Conservation (phyloP, 2,113 vertebrate genomes). For the Addax nasomaculatus region DNA sequence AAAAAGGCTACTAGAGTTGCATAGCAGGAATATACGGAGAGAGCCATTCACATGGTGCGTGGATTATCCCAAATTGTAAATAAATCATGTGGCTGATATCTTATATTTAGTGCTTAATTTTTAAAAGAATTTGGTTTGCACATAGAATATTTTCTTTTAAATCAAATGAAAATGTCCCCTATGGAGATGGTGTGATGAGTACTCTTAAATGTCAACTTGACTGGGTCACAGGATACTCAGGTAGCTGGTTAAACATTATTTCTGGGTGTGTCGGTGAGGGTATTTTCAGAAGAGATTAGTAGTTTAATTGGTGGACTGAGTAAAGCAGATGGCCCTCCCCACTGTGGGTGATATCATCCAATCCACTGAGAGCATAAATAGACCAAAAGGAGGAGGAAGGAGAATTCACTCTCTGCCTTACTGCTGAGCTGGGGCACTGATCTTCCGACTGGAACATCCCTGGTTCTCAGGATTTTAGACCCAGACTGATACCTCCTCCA, state of each 20-base stretch:
- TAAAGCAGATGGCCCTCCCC: background rate
- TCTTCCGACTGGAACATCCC: background rate
- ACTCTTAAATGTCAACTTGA: background rate
- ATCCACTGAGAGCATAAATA: rapidly evolving
- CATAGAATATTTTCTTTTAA: background rate
- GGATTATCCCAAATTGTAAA: background rate
- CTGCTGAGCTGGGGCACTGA: too few relatives aligned
- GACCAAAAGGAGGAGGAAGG: background rate
- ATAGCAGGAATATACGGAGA: background rate
- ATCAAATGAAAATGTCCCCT: background rate
- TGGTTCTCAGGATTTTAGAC: background rate
- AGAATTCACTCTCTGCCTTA: background rate
- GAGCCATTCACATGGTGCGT: background rate
- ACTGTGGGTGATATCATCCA: background rate
- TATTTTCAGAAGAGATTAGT: background rate
- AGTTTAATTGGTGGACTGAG: background rate
- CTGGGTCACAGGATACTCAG: background rate
- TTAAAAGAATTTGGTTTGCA: background rate
- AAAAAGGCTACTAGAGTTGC: background rate
- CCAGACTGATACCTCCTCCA: background rate
- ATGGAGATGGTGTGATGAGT: background rate
- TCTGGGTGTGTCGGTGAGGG: background rate
- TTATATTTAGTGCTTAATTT: background rate
- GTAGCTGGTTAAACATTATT: background rate
- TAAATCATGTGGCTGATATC: background rate